Evolutionary conservation across 2,888 invertebrate genomes (phyloP), one percentile per base, ranked within the genome.

Genomic region (Metacarcinus magister): DNA sequence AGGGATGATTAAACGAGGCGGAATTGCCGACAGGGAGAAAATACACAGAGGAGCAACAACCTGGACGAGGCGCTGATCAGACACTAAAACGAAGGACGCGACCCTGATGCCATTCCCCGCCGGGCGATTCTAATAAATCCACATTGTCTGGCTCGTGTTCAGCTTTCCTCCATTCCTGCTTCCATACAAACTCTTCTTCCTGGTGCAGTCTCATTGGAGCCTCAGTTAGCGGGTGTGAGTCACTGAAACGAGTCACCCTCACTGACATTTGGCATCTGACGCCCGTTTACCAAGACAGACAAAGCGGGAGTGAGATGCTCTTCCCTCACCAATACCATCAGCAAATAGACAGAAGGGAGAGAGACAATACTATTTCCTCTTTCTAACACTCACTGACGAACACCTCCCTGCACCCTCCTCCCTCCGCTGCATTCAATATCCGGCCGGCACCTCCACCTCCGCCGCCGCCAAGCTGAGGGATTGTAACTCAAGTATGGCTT

Each of bases 311-410:
- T 39, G 87, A 87, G 39, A 39, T 3, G 87, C n/a, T 87, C 87
- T 87, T 87, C 39, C 87, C 87, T 87, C 87, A 87, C 87, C 87
- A 87, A 87, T 87, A 87, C 87, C 87, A 39, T 87, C 39, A 87
- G 39, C 39, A 87, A 87, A 87, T 87, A 87, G 87, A 87, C 87
- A 87, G 39, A 87, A 87, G 87, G 75, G 28, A 28, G n/a, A 28
- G 75, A n/a, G 39, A 87, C 87, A 87, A 87, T 87, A 87, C 87
- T 39, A 39, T 39, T 87, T 39, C 87, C 87, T 87, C 87, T 87
- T 39, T 87, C 87, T 87, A 87, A 39, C 87, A 39, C 87, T 32
- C 87, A 39, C 19, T 87, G 87, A 87, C 87, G 87, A 87, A 39
- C 39, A 32, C 87, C 39, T 87, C 32, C 39, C 87, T 75, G 10